These are phyloP conservation scores for Pseudorectes ferrugineus DNA, from an alignment of 2,113 vertebrate species.

Conservation along the genomic window DNA sequence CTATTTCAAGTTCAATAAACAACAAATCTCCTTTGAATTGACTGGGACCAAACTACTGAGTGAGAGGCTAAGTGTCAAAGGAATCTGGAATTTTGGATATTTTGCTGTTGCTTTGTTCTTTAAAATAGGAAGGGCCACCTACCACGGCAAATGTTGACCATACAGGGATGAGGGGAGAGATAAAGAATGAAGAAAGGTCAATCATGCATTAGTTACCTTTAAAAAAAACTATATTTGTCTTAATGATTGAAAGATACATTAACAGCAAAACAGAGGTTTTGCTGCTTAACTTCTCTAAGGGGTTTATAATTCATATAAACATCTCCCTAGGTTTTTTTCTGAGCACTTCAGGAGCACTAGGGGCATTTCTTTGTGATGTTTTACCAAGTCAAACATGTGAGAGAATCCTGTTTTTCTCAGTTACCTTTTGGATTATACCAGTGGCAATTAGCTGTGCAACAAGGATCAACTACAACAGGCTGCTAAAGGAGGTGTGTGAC, in stretches of 20 bases:
- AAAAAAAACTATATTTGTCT: neutral
- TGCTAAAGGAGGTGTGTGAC: neutral
- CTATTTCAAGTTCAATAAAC: neutral
- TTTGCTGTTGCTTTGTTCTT: neutral
- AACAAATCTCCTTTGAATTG: neutral
- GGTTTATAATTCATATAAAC: neutral
- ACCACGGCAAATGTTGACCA: neutral
- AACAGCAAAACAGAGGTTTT: slow-evolving; percentile 1
- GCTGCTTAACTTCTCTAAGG: neutral
- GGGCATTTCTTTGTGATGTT: neutral
- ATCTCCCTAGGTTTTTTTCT: neutral
- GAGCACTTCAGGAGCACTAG: neutral
- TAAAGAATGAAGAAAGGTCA: neutral
- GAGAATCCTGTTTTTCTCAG: neutral
- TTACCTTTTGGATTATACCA: slow-evolving; percentile 10
- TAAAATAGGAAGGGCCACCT: neutral
- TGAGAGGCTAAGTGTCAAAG: neutral
- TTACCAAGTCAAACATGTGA: neutral
- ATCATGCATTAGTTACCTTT: neutral
- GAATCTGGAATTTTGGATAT: neutral
- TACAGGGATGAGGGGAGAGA: neutral
- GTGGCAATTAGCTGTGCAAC: neutral
- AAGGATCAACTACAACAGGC: neutral
- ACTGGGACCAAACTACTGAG: neutral
- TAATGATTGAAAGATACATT: neutral